phyloP scores from a whole-genome alignment of 2,797 vertebrate genomes.

The Catharus ustulatus region DNA sequence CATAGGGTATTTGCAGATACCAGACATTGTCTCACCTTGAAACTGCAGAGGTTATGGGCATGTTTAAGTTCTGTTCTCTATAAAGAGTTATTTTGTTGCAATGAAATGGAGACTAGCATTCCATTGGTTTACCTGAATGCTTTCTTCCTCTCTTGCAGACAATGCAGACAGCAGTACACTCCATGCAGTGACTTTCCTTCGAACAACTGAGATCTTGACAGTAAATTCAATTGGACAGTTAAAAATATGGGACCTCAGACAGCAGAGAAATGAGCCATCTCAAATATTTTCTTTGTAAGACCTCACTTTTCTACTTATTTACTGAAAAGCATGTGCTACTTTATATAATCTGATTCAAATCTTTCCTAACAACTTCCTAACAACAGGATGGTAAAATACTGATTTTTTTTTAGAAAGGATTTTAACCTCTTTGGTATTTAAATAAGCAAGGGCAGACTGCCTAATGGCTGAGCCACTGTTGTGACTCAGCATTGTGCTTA shows the following conservation, averaged over 20 bases:
- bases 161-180: slow-evolving; percentile 97
- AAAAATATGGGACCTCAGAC: slow-evolving; percentile 96
- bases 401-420: not conserved
- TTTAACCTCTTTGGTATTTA: not conserved
- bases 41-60: not conserved
- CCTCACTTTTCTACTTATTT: not conserved
- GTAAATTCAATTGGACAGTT: slow-evolving; percentile 98
- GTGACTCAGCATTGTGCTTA: not conserved
- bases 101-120: not conserved
- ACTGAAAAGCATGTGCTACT: not conserved
- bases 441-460: not conserved
- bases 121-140: not conserved
- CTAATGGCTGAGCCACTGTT: not conserved
- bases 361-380: not conserved
- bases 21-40: not conserved
- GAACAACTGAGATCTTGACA: slow-evolving; percentile 92
- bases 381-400: not conserved
- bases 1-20: not conserved
- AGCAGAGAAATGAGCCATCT: slow-evolving; percentile 89
- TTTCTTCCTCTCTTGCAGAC: slow-evolving; percentile 76
- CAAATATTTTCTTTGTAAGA: slow-evolving; percentile 90
- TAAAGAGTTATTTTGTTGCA: not conserved
- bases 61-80: not conserved
- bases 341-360: not conserved
- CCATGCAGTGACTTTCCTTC: slow-evolving; percentile 92